These are phyloP conservation scores for Orchesella cincta DNA, from an alignment of 1,140 invertebrate species.

Conservation along the genomic window DNA sequence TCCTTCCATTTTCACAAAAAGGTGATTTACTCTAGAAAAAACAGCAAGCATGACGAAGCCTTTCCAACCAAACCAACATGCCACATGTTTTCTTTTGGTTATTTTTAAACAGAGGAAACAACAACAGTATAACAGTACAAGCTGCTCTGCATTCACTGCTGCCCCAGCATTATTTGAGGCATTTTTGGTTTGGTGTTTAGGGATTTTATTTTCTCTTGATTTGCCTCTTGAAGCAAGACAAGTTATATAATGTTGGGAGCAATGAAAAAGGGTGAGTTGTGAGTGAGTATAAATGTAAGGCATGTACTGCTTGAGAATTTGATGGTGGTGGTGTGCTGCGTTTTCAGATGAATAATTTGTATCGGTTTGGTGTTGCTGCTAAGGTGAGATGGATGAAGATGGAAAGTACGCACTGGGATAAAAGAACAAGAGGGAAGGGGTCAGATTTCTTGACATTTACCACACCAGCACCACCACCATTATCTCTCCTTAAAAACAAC, in stretches of 20 bases:
- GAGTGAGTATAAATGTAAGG: not conserved
- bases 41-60: not conserved
- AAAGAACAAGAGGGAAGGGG: not conserved
- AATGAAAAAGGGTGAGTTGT: not conserved
- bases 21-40: not conserved
- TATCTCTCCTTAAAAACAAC: not conserved
- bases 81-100: not conserved
- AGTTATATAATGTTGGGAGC: no score
- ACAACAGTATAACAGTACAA: not conserved
- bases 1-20: not conserved
- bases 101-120: not conserved
- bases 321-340: not conserved
- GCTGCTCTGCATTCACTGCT: no score
- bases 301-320: not conserved
- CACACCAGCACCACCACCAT: conserved; percentile 1
- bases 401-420: not conserved
- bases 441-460: conserved; percentile 24
- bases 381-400: not conserved
- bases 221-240: not conserved
- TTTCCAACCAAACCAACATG: not conserved
- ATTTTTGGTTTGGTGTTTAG: not conserved
- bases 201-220: not conserved
- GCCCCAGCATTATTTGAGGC: not conserved
- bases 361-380: not conserved
- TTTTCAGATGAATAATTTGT: conserved; percentile 7